phyloP scores from a whole-genome alignment of 2,888 invertebrate species.

The Cheilosia pagana region DNA sequence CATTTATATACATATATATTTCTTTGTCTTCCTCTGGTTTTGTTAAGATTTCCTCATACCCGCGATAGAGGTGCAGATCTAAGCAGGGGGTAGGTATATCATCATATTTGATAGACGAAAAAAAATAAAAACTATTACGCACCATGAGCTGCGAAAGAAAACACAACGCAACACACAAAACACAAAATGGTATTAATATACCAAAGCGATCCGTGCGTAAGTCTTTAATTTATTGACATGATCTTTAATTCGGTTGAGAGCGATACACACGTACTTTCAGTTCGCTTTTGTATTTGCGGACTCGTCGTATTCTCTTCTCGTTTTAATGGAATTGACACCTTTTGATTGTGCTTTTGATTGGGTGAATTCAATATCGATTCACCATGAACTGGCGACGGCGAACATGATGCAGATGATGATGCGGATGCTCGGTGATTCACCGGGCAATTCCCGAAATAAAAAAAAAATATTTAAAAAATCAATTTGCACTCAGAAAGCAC shows the following conservation, averaged over 20 bases:
- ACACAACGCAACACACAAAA: slow-evolving; percentile 32
- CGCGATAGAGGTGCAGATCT: slow-evolving; percentile 30
- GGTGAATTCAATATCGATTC: slow-evolving; percentile 63
- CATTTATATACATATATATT: too few species aligned
- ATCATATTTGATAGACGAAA: background rate
- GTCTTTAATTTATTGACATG: slow-evolving; percentile 67
- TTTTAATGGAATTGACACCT: slow-evolving; percentile 71
- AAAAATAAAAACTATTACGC: slow-evolving; percentile 30
- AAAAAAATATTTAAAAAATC: slow-evolving; percentile 41
- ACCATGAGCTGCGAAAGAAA: slow-evolving; percentile 24
- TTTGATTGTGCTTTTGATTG: slow-evolving; percentile 61
- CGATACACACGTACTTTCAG: slow-evolving; percentile 9
- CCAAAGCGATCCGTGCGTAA: slow-evolving; percentile 54
- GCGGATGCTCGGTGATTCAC: slow-evolving; percentile 49
- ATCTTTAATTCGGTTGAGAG: slow-evolving; percentile 28
- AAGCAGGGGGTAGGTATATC: slow-evolving; percentile 51
- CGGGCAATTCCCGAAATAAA: slow-evolving; percentile 61
- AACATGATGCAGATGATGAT: slow-evolving; percentile 5
- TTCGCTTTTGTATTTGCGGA: slow-evolving; percentile 36
- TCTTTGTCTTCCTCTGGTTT: slow-evolving; percentile 11
- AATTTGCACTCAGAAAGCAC: slow-evolving; percentile 65
- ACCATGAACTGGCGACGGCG: slow-evolving; percentile 34
- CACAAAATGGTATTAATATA: slow-evolving; percentile 53
- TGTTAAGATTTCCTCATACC: slow-evolving; percentile 9
- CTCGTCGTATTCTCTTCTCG: background rate